Evolutionary conservation across 2,113 vertebrate species (phyloP).

Genomic region (Sebastes fasciatus): DNA sequence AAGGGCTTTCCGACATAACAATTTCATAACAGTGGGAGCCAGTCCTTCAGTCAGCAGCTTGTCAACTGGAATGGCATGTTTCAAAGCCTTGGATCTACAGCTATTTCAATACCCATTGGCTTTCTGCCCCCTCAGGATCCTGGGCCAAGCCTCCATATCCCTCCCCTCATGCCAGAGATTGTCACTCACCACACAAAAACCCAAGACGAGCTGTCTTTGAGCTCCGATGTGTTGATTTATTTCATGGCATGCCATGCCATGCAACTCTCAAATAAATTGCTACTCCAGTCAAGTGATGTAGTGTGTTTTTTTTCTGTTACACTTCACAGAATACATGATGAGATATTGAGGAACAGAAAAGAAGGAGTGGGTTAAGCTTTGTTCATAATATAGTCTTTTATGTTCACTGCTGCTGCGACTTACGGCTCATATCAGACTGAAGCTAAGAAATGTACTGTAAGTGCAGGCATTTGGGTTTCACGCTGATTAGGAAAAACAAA

Average conservation of each 20-base stretch:
- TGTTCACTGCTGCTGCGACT: neutral
- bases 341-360: neutral
- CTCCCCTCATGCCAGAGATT: constrained; percentile 38
- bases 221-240: constrained; percentile 20
- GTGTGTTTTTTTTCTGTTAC: neutral
- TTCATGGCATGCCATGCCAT: constrained; percentile 24
- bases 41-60: constrained; percentile 42
- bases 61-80: constrained; percentile 60
- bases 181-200: constrained; percentile 57
- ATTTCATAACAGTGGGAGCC: constrained; percentile 32
- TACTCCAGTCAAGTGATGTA: constrained; percentile 9
- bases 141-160: constrained; percentile 32
- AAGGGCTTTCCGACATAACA: constrained; percentile 25
- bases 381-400: neutral
- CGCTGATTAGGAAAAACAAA: neutral
- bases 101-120: constrained; percentile 67
- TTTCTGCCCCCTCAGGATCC: constrained; percentile 40
- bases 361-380: neutral
- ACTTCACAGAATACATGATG: constrained; percentile 18
- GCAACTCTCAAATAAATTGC: constrained; percentile 17
- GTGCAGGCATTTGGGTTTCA: neutral
- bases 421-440: neutral
- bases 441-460: neutral
- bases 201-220: constrained; percentile 34
- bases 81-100: constrained; percentile 55